Conservation (phyloP, 2,113 vertebrate species). For the Psephotus haematonotus region DNA sequence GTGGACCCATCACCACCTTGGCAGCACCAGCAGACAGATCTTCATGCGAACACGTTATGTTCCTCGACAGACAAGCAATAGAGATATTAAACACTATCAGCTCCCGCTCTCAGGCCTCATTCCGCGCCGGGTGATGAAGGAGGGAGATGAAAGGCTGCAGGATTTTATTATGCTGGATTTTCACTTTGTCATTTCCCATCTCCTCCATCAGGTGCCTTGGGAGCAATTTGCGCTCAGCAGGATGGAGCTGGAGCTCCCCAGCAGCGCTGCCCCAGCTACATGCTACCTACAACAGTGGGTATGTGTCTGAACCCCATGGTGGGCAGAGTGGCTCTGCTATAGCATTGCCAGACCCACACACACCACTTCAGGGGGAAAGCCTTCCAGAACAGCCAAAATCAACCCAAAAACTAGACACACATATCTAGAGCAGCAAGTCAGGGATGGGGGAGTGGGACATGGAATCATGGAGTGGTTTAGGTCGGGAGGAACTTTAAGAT, state of each 20-base stretch:
- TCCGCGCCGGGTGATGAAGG: neutral
- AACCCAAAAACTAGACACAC: neutral
- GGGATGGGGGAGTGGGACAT: neutral
- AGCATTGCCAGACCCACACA: neutral
- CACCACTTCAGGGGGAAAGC: accelerated
- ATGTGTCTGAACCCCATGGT: neutral
- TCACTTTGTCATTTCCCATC: slow-evolving; percentile 42
- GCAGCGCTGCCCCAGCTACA: neutral
- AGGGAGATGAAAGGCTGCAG: slow-evolving; percentile 32
- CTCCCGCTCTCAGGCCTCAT: neutral
- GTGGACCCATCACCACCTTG: neutral
- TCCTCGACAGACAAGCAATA: neutral
- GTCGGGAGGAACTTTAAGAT: neutral
- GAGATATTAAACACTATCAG: neutral
- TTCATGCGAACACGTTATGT: accelerated
- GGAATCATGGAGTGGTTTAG: neutral
- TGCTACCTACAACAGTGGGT: neutral
- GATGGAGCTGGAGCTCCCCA: neutral
- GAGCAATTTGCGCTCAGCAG: neutral
- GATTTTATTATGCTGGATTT: neutral
- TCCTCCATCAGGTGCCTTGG: neutral
- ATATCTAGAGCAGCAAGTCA: neutral
- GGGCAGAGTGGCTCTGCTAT: neutral
- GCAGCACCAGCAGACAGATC: neutral
- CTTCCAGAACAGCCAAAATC: neutral